phyloP scores from a whole-genome alignment of 2,113 vertebrate species.

The Geothlypis trichas region DNA sequence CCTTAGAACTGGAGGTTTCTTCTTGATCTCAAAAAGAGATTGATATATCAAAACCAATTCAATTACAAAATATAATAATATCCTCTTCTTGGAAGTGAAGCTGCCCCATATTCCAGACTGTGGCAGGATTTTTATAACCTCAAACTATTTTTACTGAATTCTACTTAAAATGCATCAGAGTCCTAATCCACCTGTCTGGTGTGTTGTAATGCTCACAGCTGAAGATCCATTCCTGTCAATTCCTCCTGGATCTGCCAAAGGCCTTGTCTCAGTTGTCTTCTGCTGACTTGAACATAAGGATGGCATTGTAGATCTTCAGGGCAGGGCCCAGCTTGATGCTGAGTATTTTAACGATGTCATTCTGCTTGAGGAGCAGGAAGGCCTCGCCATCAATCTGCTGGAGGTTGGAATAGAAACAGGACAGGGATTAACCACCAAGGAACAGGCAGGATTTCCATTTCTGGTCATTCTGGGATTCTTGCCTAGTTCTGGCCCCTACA shows the following conservation, averaged over 20 bases:
- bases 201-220: neutral
- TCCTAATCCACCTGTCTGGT: neutral
- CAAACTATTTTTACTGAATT: constrained; percentile 6
- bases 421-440: neutral
- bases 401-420: neutral
- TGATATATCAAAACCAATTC: constrained; percentile 60
- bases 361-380: constrained; percentile 92
- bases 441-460: neutral
- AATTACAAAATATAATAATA: constrained; percentile 62
- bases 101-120: constrained; percentile 40
- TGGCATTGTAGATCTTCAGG: constrained; percentile 92
- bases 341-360: constrained; percentile 90
- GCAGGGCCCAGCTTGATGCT: constrained; percentile 91
- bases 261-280: constrained; percentile 75
- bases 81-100: constrained; percentile 73
- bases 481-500: neutral
- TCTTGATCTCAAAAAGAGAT: constrained; percentile 72
- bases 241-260: neutral
- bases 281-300: constrained; percentile 88
- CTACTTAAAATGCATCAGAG: neutral
- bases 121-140: constrained; percentile 45
- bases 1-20: constrained; percentile 69
- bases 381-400: constrained; percentile 93
- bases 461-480: neutral
- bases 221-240: neutral